Base-by-base conservation (phyloP, 2,113 vertebrate species). In the Silurus asotus region DNA sequence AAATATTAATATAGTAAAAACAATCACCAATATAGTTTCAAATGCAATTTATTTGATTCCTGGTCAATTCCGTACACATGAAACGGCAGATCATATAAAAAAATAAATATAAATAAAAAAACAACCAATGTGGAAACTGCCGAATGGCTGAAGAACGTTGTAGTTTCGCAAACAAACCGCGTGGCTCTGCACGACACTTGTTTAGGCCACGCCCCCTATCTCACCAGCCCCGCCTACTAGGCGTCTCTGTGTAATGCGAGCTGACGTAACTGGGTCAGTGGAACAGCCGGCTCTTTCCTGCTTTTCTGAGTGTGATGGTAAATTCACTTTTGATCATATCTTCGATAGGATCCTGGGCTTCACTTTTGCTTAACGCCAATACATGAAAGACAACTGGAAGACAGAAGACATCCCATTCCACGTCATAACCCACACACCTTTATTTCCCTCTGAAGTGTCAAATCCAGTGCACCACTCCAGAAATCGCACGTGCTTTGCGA, bases 181-280 rank as follows among this genome's bases (percentile, higher is more conserved):
- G 58, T 90, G 89, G 74, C 70, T 85, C 74, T 81, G 75, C 89
- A 87, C 83, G 85, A 81, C 82, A 85, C 79, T 37, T 8, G 8
- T 3, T 14, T 5, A 84, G 67, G 70, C 48, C 13, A 65, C 83
- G 58, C 84, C 81, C 45, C 62, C 11, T 45, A 87, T 89, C 91
- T 90, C 83, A 13, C 53, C 0, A 84, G 90, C 81, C 67, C 58
- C 88, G 7, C 91, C 91, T 89, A 87, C 89, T 61, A 49, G 45
- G 61, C 90, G 89, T 25, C 9, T 85, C 75, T 75, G 88, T 90
- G 92, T 95, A 94, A 95, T 89, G 89, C 74, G 90, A 78, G 88
- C 91, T 94, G 95, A 95, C 94, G 94, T 94, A 95, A 95, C 92
- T 94, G 87, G 94, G 94, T 95, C 94, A 95, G 94, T 95, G 91